Evolutionary conservation across 2,113 vertebrate genomes (phyloP), one percentile per base, ranked within the genome.

Genomic region (Clupea harengus): DNA sequence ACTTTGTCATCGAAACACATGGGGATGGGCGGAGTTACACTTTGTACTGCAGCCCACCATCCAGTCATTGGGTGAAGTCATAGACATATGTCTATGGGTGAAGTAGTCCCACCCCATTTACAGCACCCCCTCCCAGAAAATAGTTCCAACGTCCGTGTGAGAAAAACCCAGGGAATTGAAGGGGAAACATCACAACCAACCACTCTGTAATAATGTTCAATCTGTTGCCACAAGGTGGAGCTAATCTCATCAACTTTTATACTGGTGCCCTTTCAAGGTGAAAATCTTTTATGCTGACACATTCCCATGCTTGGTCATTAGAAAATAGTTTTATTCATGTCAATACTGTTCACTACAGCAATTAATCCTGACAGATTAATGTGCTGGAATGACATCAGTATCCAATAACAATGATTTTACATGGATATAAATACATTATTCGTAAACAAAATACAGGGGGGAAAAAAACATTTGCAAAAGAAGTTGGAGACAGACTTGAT

Each of bases 361-460:
- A 64, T n/a, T 64, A 64, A 39, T 39, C 11, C 10, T 75, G 25
- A 78, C 72, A 44, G 25, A 78, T 78, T 25, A 9, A 67, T 78
- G 28, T 78, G 25, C 72, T 32, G 13, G 13, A 17, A 32, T 17
- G 32, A 39, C 60, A 64, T 64, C 60, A 64, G 7, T n/a, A 64
- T 60, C 54, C 20, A 13, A 5, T 39, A 44, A 17, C 5, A 60
- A 60, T 60, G 54, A 1, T 20, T 60, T 60, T 20, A 78, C 72
- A 78, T 78, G 13, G 28, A 78, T 39, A 78, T 78, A 28, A 78
- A 78, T 39, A 78, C 72, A 78, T 67, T 28, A 67, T 67, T 67
- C 28, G 64, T 67, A 67, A 67, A 67, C 25, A 28, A 67, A 60
- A 67, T 67, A 28, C 64, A 67, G 64, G 2, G 2, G 39, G 2